These are phyloP conservation scores for Nerophis ophidion DNA, from an alignment of 2,113 vertebrate species.

Conservation along the genomic window DNA sequence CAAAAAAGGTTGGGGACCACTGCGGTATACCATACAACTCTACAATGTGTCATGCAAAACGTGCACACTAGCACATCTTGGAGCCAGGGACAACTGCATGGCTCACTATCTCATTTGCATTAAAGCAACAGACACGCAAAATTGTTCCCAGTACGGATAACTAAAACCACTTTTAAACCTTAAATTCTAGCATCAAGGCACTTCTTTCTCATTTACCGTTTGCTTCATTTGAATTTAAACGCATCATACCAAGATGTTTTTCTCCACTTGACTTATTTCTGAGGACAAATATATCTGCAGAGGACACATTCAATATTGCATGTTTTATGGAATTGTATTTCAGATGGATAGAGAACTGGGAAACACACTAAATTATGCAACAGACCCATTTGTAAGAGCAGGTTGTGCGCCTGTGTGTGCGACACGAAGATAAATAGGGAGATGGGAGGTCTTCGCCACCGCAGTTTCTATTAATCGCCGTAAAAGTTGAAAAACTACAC, in stretches of 20 bases:
- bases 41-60: too few species aligned
- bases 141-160: too few species aligned
- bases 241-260: slow-evolving; percentile 8
- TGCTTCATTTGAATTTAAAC: neutral
- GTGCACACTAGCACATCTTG: too few species aligned
- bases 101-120: too few species aligned
- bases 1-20: too few species aligned
- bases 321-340: slow-evolving; percentile 67
- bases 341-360: slow-evolving; percentile 60
- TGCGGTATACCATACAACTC: too few species aligned
- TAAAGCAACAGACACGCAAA: too few species aligned
- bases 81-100: too few species aligned
- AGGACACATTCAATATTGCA: slow-evolving; percentile 56
- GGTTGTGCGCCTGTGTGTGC: neutral
- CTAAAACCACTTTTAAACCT: too few species aligned
- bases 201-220: neutral
- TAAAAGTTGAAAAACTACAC: neutral
- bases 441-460: neutral
- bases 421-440: neutral
- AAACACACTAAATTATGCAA: slow-evolving; percentile 71
- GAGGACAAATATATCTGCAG: slow-evolving; percentile 39
- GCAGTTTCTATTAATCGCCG: neutral
- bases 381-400: slow-evolving; percentile 59
- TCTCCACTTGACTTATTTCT: slow-evolving; percentile 9
- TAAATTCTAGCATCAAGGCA: too few species aligned